Evolutionary conservation across 2,113 vertebrate genomes (phyloP), one percentile per base, ranked within the genome.

Genomic region (Melospiza georgiana): DNA sequence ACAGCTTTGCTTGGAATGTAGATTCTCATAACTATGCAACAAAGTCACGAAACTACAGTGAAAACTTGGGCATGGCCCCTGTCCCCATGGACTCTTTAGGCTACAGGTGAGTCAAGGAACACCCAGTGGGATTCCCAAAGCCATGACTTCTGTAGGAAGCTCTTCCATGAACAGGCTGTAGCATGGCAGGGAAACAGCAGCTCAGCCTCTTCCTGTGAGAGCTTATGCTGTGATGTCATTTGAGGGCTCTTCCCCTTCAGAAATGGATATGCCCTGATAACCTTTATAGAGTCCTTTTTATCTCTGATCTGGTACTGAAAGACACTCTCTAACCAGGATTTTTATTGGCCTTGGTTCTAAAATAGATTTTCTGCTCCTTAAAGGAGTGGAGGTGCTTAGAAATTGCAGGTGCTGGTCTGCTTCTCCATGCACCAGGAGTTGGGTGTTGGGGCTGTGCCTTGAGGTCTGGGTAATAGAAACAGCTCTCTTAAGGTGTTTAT

Each of bases 31-130:
- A 98, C 97, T 99, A 98, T 68, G 94, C 97, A 78, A 96, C 98
- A 79, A 99, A 99, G 97, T 96, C 98, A 44, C 98, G 99, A 6
- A 98, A 98, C 97, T 99, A 99, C 63, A 97, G 98, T 14, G 99
- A 99, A 12, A 98, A 97, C 33, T 73, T 97, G 59, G 97, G 97
- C 12, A 30, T 97, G 57, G 91, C 93, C 39, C 71, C 97, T 58
- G 96, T 93, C 35, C 95, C 98, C 76, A 90, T 97, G 17, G 99
- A 99, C 51, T 97, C 97, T 52, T 94, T 98, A 97, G 98, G 98
- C 66, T 98, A 99, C 97, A 97, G 98, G 99, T 99, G 93, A 93
- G 98, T 85, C 23, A 74, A 75, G 43, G 73, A 81, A 11, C 68
- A 85, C 11, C 43, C 58, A 63, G 0, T 2, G 6, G 52, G 73